These are phyloP conservation scores for Caenorhabditis briggsae DNA, from an alignment of 1,140 invertebrate genomes.

Conservation along the genomic window DNA sequence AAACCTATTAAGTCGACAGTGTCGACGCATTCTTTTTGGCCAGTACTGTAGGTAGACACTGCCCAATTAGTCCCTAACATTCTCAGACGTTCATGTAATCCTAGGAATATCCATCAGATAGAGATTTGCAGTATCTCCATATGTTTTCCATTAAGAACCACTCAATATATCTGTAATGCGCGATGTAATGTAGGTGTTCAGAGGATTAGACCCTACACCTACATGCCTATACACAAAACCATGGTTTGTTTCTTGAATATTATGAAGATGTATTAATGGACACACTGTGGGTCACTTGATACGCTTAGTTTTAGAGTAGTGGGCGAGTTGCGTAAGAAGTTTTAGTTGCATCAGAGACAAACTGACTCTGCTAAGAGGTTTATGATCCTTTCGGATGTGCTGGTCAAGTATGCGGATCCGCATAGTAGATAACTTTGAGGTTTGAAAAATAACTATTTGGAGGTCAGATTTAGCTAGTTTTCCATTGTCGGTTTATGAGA, in stretches of 20 bases:
- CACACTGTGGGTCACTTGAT: conserved; percentile 3
- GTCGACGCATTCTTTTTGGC: too few species aligned
- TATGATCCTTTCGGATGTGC: conserved; percentile 16
- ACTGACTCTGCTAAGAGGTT: conserved; percentile 23
- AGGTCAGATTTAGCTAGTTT: background rate
- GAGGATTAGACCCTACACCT: too few species aligned
- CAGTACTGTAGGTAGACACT: too few species aligned
- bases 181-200: background rate
- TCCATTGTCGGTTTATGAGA: background rate
- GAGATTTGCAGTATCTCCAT: conserved; percentile 5
- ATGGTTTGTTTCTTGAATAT: too few species aligned
- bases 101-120: too few species aligned
- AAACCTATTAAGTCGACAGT: too few species aligned
- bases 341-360: conserved; percentile 44
- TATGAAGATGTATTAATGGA: background rate
- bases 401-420: conserved; percentile 7
- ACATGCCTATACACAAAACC: too few species aligned
- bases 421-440: conserved; percentile 3
- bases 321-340: conserved; percentile 1
- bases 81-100: too few species aligned
- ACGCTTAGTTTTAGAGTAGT: background rate
- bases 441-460: background rate
- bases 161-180: background rate
- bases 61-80: background rate
- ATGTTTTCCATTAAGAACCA: background rate